These are phyloP conservation scores for Tanypteryx hageni DNA, from an alignment of 2,888 invertebrate species.

Conservation along the genomic window DNA sequence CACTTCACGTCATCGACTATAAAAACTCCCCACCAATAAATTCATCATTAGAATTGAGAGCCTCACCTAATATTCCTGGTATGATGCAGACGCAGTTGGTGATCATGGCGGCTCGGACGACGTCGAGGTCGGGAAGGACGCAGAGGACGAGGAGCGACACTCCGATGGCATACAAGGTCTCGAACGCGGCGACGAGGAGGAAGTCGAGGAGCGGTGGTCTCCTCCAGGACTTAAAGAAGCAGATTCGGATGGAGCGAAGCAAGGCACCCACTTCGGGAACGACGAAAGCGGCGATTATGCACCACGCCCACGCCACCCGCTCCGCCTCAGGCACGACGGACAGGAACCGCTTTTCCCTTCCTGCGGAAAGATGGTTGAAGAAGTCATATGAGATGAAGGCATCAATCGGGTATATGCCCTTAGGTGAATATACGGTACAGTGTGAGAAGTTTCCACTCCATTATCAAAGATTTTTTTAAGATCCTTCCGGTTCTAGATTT, in stretches of 20 bases:
- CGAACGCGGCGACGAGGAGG: slow-evolving; percentile 82
- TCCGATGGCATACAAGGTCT: slow-evolving; percentile 88
- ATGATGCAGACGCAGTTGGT: slow-evolving; percentile 90
- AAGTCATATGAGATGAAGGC: neutral
- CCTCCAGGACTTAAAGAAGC: slow-evolving; percentile 83
- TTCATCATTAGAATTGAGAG: no score
- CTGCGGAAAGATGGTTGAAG: slow-evolving; percentile 67
- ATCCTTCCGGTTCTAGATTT: no score
- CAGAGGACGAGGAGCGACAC: slow-evolving; percentile 85
- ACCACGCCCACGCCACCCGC: slow-evolving; percentile 88
- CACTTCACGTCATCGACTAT: no score
- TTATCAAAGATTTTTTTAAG: no score
- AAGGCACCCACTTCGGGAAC: slow-evolving; percentile 87
- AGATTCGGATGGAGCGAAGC: slow-evolving; percentile 83
- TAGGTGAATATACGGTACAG: no score
- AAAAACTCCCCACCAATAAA: no score
- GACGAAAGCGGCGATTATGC: slow-evolving; percentile 84
- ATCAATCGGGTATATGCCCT: no score
- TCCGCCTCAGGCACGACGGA: slow-evolving; percentile 77
- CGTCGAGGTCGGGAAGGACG: slow-evolving; percentile 88
- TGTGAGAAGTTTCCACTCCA: no score
- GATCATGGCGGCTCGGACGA: slow-evolving; percentile 88
- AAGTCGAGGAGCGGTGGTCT: slow-evolving; percentile 79
- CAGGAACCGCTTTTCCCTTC: slow-evolving; percentile 72
- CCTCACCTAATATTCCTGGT: slow-evolving; percentile 85